A percentile compares a stretch with the other conserved stretches of the same genome.
phyloP scores from a whole-genome alignment of 2,888 invertebrate species.

The Chalcosyrphus nemorum region DNA sequence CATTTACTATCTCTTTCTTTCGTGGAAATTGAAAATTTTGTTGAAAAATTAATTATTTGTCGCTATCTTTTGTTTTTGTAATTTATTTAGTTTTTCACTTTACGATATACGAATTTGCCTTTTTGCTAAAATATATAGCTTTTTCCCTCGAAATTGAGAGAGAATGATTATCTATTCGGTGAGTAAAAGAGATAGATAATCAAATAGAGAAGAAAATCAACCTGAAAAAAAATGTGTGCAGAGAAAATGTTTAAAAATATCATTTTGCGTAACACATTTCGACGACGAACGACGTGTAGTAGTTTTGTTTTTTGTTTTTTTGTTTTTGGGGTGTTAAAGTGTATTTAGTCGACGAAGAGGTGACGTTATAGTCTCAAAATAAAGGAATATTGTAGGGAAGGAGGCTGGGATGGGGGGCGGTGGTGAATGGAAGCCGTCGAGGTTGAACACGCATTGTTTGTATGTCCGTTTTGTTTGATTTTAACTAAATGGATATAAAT shows the following conservation, averaged over 20 bases:
- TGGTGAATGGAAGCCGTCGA: not conserved
- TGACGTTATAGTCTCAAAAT: conserved; percentile 68
- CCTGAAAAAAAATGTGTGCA: conserved; percentile 21
- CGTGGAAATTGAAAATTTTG: not conserved
- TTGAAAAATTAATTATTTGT: conserved; percentile 12
- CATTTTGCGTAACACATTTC: conserved; percentile 79
- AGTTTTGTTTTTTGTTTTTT: too few relatives aligned
- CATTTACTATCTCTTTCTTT: conserved; percentile 1
- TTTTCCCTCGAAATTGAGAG: not conserved
- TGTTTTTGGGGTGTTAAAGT: conserved; percentile 37
- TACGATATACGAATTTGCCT: conserved; percentile 5
- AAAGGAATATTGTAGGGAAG: conserved; percentile 3
- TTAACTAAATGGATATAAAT: conserved; percentile 4
- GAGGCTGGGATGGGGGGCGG: not conserved
- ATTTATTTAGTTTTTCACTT: conserved; percentile 14
- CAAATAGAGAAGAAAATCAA: conserved; percentile 39
- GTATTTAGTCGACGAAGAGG: conserved; percentile 33
- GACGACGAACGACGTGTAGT: conserved; percentile 18
- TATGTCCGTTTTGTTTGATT: conserved; percentile 6
- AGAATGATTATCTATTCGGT: not conserved
- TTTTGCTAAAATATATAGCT: conserved; percentile 32
- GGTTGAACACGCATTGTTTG: conserved; percentile 48
- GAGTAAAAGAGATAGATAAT: not conserved
- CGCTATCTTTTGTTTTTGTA: conserved; percentile 12
- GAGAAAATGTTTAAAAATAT: conserved; percentile 78